Evolutionary conservation across 2,888 invertebrate genomes (phyloP), one percentile per base, ranked within the genome.

Genomic region (Andrena camellia): DNA sequence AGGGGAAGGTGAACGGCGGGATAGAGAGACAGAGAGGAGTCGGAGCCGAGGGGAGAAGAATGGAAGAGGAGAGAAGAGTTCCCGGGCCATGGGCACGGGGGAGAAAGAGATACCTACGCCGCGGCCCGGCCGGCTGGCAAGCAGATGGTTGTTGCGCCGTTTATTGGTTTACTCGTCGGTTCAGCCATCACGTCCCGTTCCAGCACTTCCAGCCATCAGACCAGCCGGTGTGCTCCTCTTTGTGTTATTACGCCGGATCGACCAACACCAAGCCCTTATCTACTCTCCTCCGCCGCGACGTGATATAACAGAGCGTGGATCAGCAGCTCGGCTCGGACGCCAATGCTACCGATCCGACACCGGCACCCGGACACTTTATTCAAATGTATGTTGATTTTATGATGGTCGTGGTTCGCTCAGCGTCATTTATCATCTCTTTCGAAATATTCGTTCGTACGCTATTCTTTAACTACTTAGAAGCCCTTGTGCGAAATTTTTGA

Each of bases 131-230:
- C 93, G 93, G 93, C 93, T 93, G 94, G 92, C 90, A 90, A 93
- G 93, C 94, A 94, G 94, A 94, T 94, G 94, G 93, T 92, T 92
- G 93, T 92, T 92, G 92, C 92, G 89, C 90, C 93, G 93, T 93
- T 94, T 94, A 94, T 94, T 94, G 94, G 94, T 94, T 93, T 93
- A 93, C 92, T 94, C 92, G 92, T 90, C 88, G 90, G 88, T 86
- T 90, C 91, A 90, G 91, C 91, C 89, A 90, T 89, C 88, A 81
- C 86, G 90, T 90, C 89, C 90, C 89, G 73, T 90, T 88, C 42
- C 42, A 42, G 42, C 42, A 17, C 42, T 17, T 42, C 42, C 88
- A 77, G 84, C 88, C 89, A 85, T 89, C 88, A 67, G 79, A 77
- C 76, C 75, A 84, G 82, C 81, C 84, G 81, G 84, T 80, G 83